Evolutionary conservation across 2,113 vertebrate species (phyloP).

Genomic region (Grantiella picta): DNA sequence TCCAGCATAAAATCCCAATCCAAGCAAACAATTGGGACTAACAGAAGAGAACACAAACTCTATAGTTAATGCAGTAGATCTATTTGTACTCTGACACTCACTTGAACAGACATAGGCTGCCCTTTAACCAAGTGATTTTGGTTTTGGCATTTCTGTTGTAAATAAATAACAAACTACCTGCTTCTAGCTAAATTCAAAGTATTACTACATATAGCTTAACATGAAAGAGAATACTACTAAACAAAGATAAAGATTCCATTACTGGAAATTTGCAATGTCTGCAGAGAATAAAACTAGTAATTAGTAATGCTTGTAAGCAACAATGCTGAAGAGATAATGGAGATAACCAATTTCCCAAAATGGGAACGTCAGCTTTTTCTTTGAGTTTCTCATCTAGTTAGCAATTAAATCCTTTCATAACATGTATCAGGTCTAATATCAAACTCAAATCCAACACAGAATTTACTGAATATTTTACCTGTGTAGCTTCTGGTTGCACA

Average conservation of each 20-base stretch:
- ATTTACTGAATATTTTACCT: conserved; percentile 70
- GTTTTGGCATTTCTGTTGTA: background rate
- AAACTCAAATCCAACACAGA: background rate
- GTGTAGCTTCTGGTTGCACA: conserved; percentile 87
- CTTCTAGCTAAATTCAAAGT: background rate
- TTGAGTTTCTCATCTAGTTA: background rate
- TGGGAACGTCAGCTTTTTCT: background rate
- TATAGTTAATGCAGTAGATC: background rate
- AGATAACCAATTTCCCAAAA: background rate
- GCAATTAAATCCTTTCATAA: background rate
- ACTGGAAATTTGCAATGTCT: background rate
- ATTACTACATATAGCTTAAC: background rate
- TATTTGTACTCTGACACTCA: background rate
- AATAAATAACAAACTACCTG: background rate
- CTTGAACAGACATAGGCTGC: background rate
- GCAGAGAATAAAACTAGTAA: background rate
- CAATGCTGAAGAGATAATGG: background rate
- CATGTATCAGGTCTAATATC: background rate
- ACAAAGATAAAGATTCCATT: background rate
- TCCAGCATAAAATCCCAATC: background rate
- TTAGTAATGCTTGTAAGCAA: accelerated
- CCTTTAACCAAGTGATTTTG: background rate
- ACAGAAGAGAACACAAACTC: background rate
- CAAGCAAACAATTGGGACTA: background rate
- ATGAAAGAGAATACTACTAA: background rate